Percentiles rank a stretch among this genome's conserved stretches.
Conservation (phyloP, 2,113 vertebrate species). For the Xiphorhynchus elegans region DNA sequence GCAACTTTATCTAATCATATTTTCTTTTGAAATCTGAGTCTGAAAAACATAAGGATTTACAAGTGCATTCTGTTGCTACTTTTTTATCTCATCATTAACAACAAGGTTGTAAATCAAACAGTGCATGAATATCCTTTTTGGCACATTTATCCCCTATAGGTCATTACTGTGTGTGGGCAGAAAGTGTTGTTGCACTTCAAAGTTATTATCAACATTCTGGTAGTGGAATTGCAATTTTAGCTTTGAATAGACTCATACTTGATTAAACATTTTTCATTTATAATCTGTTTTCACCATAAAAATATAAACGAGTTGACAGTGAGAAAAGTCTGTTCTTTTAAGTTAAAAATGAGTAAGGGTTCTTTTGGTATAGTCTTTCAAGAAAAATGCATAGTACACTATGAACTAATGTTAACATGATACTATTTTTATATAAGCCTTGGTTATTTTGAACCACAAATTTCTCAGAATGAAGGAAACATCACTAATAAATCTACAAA, state of each 20-base stretch:
- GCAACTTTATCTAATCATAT: not conserved
- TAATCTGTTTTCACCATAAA: not conserved
- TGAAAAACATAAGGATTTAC: conserved; percentile 56
- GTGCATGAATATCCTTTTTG: conserved; percentile 38
- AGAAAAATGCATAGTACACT: not conserved
- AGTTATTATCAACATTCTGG: conserved; percentile 6
- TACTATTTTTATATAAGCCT: not conserved
- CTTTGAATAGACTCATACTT: not conserved
- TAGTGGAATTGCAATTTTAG: conserved; percentile 7
- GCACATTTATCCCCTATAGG: conserved; percentile 26
- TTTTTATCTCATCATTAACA: conserved; percentile 45
- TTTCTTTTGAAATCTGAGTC: conserved; percentile 4
- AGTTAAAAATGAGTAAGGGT: not conserved
- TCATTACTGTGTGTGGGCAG: not conserved
- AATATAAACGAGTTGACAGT: not conserved
- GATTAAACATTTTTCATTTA: conserved; percentile 30
- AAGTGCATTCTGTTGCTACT: conserved; percentile 28
- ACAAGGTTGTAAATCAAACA: conserved; percentile 43
- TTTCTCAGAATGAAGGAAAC: not conserved
- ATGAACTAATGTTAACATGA: not conserved
- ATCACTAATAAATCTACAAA: not conserved
- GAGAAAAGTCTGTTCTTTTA: not conserved
- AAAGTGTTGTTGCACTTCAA: conserved; percentile 8
- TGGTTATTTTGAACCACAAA: not conserved
- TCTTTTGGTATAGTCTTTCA: not conserved